Conservation (phyloP, 2,888 invertebrate species). For the Tiphia femorata region DNA sequence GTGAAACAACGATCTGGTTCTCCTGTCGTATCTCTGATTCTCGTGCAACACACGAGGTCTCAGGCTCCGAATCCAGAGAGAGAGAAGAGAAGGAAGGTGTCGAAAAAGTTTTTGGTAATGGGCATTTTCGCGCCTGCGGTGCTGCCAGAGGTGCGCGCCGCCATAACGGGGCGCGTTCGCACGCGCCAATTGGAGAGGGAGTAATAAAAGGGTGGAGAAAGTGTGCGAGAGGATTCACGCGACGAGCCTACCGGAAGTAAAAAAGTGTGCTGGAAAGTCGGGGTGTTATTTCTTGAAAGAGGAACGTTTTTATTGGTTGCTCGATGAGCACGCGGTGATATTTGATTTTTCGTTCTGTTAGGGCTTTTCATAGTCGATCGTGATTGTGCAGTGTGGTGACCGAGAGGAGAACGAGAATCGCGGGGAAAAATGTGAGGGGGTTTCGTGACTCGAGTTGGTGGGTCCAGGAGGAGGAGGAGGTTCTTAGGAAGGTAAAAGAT, state of each 20-base stretch:
- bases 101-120: slow-evolving; percentile 15
- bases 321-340: too few relatives aligned
- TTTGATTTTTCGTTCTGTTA: too few relatives aligned
- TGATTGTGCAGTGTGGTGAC: slow-evolving; percentile 16
- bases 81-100: too few relatives aligned
- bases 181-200: slow-evolving; percentile 14
- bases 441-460: slow-evolving; percentile 22
- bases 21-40: slow-evolving; percentile 6
- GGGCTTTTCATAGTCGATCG: neutral
- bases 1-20: slow-evolving; percentile 21
- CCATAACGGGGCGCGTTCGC: slow-evolving; percentile 40
- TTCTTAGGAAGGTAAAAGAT: slow-evolving; percentile 45
- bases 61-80: too few relatives aligned
- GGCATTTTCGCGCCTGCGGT: slow-evolving; percentile 25
- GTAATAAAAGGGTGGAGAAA: neutral
- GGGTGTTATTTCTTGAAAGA: too few relatives aligned
- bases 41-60: too few relatives aligned
- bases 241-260: too few relatives aligned
- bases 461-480: slow-evolving; percentile 27
- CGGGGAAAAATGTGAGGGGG: slow-evolving; percentile 36
- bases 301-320: neutral
- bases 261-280: too few relatives aligned
- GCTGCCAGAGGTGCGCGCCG: slow-evolving; percentile 34
- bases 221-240: too few relatives aligned
- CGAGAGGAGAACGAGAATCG: slow-evolving; percentile 12